Base-by-base conservation (phyloP, 2,888 invertebrate genomes). In the Gari tellinella region DNA sequence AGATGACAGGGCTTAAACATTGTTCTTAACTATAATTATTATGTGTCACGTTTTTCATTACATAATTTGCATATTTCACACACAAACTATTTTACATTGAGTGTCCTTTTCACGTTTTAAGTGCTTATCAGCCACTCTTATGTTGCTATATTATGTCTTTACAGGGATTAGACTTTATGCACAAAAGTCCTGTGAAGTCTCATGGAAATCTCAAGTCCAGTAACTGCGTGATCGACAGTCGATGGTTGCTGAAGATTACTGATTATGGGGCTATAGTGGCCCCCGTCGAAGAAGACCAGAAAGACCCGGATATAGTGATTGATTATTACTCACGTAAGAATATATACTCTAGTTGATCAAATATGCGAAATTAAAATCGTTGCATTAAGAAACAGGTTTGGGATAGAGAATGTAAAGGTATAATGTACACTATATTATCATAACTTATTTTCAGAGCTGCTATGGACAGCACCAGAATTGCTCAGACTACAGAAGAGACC, bases 151-250 rank as follows among this genome's bases (percentile, higher is more conserved):
- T n/a, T 7, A 8, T 51, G 14, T 37, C 10, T 31, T 53, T 66
- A 8, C 63, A 88, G 89, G 89, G 89, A 10, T 81, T 89, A 80
- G 85, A 83, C 21, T 88, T 85, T 58, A 61, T 88, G 7, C 89
- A 88, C 56, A 83, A 79, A 66, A 84, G 86, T 51, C 48, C 81
- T 1, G 67, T 89, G 25, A 85, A 81, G 65, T 87, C 96, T 0
- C 97, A 97, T 88, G 97, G 97, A 3, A 96, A 96, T 89, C 92
- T 97, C 49, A 94, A 95, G 23, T 96, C 96, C 0, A 96, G 95
- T 86, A 97, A 97, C 90, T 97, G 97, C 88, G 93, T 97, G 31
- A 96, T 97, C 12, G 97, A 97, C 91, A 96, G 96, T 80, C 93
- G 97, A 74, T 97, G 97, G 97, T 96, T 97, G 15, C 93, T 97